These are phyloP conservation scores for Vombatus ursinus DNA, from an alignment of 2,113 vertebrate genomes.

Conservation along the genomic window DNA sequence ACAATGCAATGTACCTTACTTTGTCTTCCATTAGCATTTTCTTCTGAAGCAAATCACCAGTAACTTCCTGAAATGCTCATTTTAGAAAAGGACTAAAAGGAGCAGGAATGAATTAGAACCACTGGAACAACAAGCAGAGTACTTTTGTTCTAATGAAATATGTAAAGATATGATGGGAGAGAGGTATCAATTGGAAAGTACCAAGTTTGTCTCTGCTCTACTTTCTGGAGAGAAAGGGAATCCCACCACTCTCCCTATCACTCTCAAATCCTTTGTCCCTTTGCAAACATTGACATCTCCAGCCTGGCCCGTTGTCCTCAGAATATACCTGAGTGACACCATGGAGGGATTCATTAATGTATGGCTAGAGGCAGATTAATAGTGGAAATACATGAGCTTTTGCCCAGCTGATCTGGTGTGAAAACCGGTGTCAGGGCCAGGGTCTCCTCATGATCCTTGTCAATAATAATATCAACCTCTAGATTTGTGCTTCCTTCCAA, in stretches of 20 bases:
- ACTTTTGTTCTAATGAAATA: background rate
- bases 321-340: background rate
- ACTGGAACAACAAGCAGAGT: background rate
- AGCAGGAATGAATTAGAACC: background rate
- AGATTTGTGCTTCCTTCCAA: background rate
- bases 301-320: background rate
- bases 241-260: background rate
- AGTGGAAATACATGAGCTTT: background rate
- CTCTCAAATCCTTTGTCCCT: background rate
- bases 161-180: background rate
- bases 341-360: background rate
- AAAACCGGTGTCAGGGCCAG: background rate
- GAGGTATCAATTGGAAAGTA: background rate
- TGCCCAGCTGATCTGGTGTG: background rate
- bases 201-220: background rate
- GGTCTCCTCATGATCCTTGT: background rate
- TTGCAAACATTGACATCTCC: background rate
- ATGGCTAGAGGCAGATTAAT: background rate
- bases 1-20: background rate
- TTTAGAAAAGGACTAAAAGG: background rate
- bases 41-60: conserved; percentile 17
- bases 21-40: background rate
- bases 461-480: background rate
- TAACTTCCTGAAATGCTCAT: background rate
- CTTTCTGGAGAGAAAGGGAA: background rate